Evolutionary conservation across 1,140 invertebrate genomes (phyloP), one percentile per base, ranked within the genome.

Genomic region (Pogonomyrmex barbatus): DNA sequence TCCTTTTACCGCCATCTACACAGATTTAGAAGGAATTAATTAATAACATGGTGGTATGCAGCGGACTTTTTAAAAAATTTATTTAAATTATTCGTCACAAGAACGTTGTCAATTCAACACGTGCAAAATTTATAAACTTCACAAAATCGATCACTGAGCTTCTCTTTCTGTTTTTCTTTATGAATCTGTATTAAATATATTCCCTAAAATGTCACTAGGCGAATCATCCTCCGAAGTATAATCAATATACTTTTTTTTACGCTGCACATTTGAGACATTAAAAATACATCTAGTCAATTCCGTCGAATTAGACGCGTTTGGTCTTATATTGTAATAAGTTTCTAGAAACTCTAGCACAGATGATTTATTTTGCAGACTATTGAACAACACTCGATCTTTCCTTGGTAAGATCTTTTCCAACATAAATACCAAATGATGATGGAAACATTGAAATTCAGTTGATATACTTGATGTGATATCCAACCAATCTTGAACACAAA

Each of bases 371-470:
- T 96, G 96, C 39, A 99, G 95, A 87, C 96, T 96, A 95, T 99
- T 99, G 92, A 99, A 98, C 70, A 97, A 94, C 87, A 96, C 93
- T 89, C 97, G 96, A 91, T 98, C 96, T 67, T 96, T 93, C 89
- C 96, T 97, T 5, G 96, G 95, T 86, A 99, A 95, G 58, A 97
- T 92, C 94, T 97, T 97, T 93, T 98, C 98, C 89, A 98, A 95
- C 99, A 99, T 99, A 93, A 98, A 99, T 63, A 98, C 97, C 71
- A 99, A 96, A 95, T 99, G 98, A 93, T 99, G 98, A 95, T 99
- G 98, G 92, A 99, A 98, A 93, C 96, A 97, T 81, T 97, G 96
- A 95, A 98, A 98, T 94, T 90, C 91, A 0, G 93, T 92, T 30
- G 94, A 94, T 91, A 95, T 94, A 63, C 87, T 92, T 8, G 92